Base-by-base conservation (phyloP, 2,888 invertebrate species). In the Eulithis prunata region DNA sequence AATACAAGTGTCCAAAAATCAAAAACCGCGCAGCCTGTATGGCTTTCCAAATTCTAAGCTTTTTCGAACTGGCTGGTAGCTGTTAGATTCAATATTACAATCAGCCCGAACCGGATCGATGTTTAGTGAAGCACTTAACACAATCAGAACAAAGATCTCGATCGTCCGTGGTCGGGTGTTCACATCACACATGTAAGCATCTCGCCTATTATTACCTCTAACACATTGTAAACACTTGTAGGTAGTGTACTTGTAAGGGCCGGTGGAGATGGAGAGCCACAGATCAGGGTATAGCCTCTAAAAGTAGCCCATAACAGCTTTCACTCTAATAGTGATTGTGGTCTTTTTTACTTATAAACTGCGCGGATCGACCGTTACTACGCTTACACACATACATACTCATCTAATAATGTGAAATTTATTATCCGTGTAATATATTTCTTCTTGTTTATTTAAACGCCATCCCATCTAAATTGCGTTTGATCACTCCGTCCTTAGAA, bases 291-390 rank as follows among this genome's bases (percentile, higher is more conserved):
- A 49, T 54, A 49, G 45, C 11, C 13, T 21, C 49, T 59, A 54
- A 32, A 56, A 36, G 61, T 54, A 41, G 76, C 73, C 79, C 80
- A 81, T 85, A 84, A 32, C 85, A 82, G 87, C 88, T 90, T 91
- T 90, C 88, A 87, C 87, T 84, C 77, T 90, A 87, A 89, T 89
- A 88, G 87, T 88, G 89, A 90, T 90, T 90, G 86, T 83, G 81
- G 86, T 84, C 82, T 86, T 89, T 86, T 89, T 90, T 88, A 80
- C 85, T 85, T 81, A 75, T 85, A 89, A 88, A 86, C 80, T 72
- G 75, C 74, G 61, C 56, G 70, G 70, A 81, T 79, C 76, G 75
- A 81, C 81, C 81, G 74, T 45, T 41, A 41, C 41, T 11, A 6
- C 11, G 41, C 32, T 32, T 41, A 41, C 11, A 41, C 41, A 41